phyloP scores from a whole-genome alignment of 2,797 vertebrate genomes.

The Zalophus californianus region DNA sequence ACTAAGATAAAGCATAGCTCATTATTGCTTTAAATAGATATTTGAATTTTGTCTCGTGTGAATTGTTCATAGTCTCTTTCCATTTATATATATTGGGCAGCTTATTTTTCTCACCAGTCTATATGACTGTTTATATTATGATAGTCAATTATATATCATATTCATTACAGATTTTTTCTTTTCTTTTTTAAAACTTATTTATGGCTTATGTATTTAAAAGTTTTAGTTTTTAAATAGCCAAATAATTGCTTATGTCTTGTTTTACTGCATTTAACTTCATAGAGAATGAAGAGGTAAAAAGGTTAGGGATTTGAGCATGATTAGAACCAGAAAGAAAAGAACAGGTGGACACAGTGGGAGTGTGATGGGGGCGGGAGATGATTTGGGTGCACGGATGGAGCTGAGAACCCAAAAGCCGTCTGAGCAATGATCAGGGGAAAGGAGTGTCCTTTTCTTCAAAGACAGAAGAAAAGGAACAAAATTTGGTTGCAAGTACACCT shows the following conservation, averaged over 20 bases:
- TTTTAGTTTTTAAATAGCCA: background rate
- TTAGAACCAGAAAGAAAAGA: background rate
- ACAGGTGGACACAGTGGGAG: no score
- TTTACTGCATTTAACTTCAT: background rate
- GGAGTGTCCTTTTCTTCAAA: background rate
- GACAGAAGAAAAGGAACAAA: background rate
- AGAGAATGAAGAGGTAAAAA: background rate
- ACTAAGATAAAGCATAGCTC: background rate
- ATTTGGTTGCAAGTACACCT: background rate
- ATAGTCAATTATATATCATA: background rate
- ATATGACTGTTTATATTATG: background rate
- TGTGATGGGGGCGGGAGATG: background rate
- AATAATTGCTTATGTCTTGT: background rate
- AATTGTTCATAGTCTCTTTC: background rate
- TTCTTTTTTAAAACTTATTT: background rate
- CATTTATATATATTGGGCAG: background rate
- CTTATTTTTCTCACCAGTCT: background rate
- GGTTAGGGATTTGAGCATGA: background rate
- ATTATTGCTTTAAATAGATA: background rate
- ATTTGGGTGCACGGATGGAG: background rate
- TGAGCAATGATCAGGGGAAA: background rate
- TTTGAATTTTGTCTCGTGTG: background rate
- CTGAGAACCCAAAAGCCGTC: background rate
- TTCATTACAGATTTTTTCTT: background rate
- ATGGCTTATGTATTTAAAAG: background rate